These are phyloP conservation scores for Sturnira hondurensis DNA, from an alignment of 2,113 vertebrate species.

Conservation along the genomic window DNA sequence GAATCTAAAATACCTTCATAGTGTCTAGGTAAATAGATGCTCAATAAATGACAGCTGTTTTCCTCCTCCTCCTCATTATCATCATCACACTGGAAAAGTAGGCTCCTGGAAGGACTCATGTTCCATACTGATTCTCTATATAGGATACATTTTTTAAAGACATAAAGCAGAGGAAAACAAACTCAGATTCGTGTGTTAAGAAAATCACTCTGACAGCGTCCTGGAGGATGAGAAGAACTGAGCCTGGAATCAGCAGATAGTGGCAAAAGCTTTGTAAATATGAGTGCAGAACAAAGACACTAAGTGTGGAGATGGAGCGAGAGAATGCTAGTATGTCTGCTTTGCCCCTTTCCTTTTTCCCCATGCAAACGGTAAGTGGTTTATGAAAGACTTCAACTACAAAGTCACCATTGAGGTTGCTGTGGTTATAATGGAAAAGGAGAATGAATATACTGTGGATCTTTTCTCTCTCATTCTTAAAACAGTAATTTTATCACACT, in stretches of 20 bases:
- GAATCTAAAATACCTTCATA: background rate
- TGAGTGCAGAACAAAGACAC: background rate
- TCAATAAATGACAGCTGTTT: background rate
- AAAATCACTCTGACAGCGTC: background rate
- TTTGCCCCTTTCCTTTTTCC: background rate
- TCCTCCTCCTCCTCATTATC: background rate
- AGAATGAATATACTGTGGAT: conserved; percentile 20
- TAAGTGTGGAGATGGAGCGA: background rate
- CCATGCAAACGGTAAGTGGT: background rate
- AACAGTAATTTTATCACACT: conserved; percentile 1
- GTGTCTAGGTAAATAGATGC: background rate
- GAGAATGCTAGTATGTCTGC: background rate
- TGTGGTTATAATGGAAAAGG: conserved; percentile 4
- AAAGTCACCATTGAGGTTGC: background rate
- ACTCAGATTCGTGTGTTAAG: background rate
- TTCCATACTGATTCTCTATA: background rate
- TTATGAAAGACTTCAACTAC: background rate
- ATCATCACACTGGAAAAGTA: background rate
- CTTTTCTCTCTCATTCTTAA: conserved; percentile 18
- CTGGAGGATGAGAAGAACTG: background rate
- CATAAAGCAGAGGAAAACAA: background rate
- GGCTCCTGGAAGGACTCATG: background rate
- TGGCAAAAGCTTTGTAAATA: background rate
- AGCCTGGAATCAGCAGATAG: background rate
- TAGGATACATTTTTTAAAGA: background rate